A percentile compares a stretch with the other conserved stretches of the same genome.
These are phyloP conservation scores for Leontopithecus rosalia DNA, from an alignment of 2,797 vertebrate species.

Conservation along the genomic window DNA sequence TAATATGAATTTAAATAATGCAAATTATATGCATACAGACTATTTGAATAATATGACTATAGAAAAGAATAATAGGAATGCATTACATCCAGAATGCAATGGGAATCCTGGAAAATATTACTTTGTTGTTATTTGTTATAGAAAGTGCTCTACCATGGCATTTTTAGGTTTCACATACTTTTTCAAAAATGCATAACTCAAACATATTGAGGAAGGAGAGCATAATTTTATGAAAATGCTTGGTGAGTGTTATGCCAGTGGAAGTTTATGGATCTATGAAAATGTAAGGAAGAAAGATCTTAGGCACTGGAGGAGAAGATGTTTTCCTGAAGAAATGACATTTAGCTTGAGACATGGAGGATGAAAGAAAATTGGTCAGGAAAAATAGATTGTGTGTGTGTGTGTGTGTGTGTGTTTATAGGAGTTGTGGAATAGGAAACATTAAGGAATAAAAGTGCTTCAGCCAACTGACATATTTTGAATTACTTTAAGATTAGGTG, in stretches of 20 bases:
- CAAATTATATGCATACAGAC: neutral
- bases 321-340: neutral
- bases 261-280: neutral
- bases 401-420: neutral
- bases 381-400: neutral
- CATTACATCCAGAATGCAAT: neutral
- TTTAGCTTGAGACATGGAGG: neutral
- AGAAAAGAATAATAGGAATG: neutral
- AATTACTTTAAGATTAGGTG: neutral
- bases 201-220: neutral
- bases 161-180: neutral
- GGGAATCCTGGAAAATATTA: neutral
- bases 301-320: neutral
- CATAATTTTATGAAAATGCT: neutral
- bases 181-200: constrained; percentile 16
- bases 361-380: neutral
- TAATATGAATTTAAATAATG: neutral
- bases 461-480: neutral
- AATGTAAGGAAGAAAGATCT: neutral
- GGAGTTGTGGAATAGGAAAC: neutral
- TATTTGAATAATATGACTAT: constrained; percentile 34
- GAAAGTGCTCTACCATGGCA: neutral
- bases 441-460: neutral
- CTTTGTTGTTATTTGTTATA: neutral
- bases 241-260: neutral